Conservation (phyloP, 2,888 invertebrate species). For the Eupithecia centaureata region DNA sequence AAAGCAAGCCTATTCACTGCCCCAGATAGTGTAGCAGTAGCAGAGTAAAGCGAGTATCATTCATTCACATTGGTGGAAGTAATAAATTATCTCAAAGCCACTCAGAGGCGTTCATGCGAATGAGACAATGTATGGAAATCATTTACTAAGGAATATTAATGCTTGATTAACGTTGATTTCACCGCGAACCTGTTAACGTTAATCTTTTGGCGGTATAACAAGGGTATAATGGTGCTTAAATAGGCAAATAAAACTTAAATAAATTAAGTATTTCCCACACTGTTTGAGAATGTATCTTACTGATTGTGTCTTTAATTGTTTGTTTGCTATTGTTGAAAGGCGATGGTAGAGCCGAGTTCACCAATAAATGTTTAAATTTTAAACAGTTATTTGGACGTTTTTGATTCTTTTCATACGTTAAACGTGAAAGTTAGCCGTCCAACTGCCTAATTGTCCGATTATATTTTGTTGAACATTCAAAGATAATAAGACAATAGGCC, state of each 20-base stretch:
- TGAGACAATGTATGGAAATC: constrained; percentile 23
- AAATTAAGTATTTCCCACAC: background rate
- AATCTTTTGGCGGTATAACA: background rate
- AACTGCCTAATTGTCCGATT: too few species aligned
- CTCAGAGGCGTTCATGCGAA: constrained; percentile 36
- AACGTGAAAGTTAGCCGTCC: too few species aligned
- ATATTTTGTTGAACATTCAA: too few species aligned
- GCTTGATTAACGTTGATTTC: constrained; percentile 10
- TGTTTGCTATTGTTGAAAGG: background rate
- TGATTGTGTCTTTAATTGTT: background rate
- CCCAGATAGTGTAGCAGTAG: constrained; percentile 20
- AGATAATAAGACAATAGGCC: too few species aligned
- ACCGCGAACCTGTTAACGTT: constrained; percentile 4
- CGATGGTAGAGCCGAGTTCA: background rate
- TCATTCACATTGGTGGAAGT: constrained; percentile 33
- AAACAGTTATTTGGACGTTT: too few species aligned
- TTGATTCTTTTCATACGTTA: too few species aligned
- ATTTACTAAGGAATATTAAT: constrained; percentile 21
- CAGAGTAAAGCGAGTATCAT: constrained; percentile 35
- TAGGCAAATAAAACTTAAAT: background rate
- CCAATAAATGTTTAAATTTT: too few species aligned
- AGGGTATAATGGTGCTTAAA: background rate
- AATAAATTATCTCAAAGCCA: constrained; percentile 40
- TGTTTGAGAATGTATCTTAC: background rate
- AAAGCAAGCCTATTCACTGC: background rate